Conservation (phyloP, 2,797 vertebrate species). For the Crypturellus tataupa region DNA sequence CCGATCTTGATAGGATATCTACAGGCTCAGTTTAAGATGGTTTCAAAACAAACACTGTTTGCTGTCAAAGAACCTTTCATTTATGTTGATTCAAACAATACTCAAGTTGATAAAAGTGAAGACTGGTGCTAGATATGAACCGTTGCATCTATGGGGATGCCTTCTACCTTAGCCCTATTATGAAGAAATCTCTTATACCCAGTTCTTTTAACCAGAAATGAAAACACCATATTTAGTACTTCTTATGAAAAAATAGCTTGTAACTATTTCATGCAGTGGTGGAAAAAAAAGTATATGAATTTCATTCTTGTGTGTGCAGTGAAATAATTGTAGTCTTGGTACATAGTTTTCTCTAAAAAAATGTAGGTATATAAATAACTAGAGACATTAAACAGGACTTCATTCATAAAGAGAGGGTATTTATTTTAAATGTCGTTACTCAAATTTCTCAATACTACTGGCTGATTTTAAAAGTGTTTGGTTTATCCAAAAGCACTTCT, state of each 20-base stretch:
- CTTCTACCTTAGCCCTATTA: background rate
- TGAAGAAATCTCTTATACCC: slow-evolving; percentile 1
- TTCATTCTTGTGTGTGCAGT: slow-evolving; percentile 51
- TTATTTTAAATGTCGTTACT: slow-evolving; percentile 67
- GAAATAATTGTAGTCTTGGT: slow-evolving; percentile 57
- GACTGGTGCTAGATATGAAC: background rate
- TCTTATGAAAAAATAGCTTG: slow-evolving; percentile 25
- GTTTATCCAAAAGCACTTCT: slow-evolving; percentile 41
- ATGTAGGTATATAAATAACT: slow-evolving; percentile 62
- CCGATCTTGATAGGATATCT: background rate
- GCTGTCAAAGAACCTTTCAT: slow-evolving; percentile 18
- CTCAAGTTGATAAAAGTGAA: background rate
- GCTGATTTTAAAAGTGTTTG: slow-evolving; percentile 45
- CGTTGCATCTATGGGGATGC: background rate
- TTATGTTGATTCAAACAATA: slow-evolving; percentile 8
- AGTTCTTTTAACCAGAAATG: slow-evolving; percentile 28
- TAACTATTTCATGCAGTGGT: background rate
- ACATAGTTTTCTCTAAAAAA: slow-evolving; percentile 54
- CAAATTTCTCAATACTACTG: slow-evolving; percentile 50
- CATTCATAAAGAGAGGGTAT: slow-evolving; percentile 63
- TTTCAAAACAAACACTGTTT: slow-evolving; percentile 28
- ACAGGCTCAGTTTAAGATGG: slow-evolving; percentile 16
- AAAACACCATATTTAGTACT: slow-evolving; percentile 32
- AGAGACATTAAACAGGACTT: slow-evolving; percentile 50
- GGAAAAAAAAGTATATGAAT: slow-evolving; percentile 12